A percentile compares a stretch with the other conserved stretches of the same genome.
These are phyloP conservation scores for Avahi laniger DNA, from an alignment of 2,797 vertebrate species.

Conservation along the genomic window DNA sequence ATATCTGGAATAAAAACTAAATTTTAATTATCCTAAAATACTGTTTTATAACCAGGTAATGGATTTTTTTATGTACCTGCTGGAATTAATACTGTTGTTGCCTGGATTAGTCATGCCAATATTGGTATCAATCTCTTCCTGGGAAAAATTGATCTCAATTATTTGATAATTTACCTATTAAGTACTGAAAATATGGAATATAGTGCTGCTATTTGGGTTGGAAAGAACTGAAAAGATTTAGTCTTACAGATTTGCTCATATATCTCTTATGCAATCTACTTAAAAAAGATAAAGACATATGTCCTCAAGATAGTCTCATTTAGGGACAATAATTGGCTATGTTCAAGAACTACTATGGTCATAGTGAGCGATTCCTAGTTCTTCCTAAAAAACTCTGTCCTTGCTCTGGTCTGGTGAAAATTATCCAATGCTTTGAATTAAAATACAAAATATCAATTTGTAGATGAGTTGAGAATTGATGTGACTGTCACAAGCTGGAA, in stretches of 20 bases:
- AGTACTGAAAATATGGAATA: not conserved
- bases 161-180: not conserved
- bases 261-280: not conserved
- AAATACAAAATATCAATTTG: not conserved
- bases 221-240: not conserved
- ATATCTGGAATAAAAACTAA: not conserved
- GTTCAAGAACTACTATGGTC: not conserved
- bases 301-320: not conserved
- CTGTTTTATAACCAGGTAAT: not conserved
- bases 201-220: not conserved
- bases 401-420: not conserved
- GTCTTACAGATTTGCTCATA: not conserved
- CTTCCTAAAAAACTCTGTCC: not conserved
- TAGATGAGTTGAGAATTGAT: not conserved
- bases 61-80: not conserved
- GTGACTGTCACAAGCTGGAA: not conserved
- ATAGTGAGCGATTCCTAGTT: not conserved
- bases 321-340: not conserved
- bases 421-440: not conserved
- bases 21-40: not conserved
- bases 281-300: not conserved
- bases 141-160: not conserved
- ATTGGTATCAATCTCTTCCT: not conserved
- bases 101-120: not conserved
- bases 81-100: not conserved